Evolutionary conservation across 2,113 vertebrate species (phyloP).

Genomic region (Athene cunicularia): DNA sequence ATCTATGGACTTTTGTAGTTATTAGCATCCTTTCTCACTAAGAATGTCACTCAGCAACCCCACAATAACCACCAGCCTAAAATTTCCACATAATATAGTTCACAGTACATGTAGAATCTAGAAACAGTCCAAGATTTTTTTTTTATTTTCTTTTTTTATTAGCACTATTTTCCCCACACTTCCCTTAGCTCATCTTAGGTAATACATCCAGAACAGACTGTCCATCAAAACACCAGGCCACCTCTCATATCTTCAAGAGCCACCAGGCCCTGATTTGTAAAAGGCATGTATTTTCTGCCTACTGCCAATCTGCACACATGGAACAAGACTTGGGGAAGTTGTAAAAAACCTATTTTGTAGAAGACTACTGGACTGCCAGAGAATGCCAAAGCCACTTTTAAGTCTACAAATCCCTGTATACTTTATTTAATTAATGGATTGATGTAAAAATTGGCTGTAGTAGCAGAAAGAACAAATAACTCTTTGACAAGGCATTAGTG

Average conservation of each 20-base stretch:
- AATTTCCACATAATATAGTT: not conserved
- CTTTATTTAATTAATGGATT: not conserved
- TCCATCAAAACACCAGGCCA: not conserved
- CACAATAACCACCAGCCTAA: fast-evolving
- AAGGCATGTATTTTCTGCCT: not conserved
- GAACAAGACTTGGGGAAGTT: not conserved
- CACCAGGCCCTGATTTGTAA: not conserved
- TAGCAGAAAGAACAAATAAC: not conserved
- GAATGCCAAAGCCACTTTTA: not conserved
- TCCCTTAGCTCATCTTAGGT: not conserved
- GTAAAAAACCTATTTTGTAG: not conserved
- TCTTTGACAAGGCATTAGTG: not conserved
- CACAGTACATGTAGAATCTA: not conserved
- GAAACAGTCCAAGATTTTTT: not conserved
- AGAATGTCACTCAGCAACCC: not conserved
- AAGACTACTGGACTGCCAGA: not conserved
- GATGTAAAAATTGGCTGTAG: not conserved
- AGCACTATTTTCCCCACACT: not conserved
- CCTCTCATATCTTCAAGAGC: not conserved
- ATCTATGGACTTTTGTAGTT: not conserved
- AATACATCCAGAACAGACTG: not conserved
- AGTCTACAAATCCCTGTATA: not conserved
- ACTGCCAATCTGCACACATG: not conserved
- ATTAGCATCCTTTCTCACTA: not conserved
- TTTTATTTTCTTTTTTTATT: not conserved